phyloP scores from a whole-genome alignment of 2,888 invertebrate genomes.

The Agriopis leucophaearia region DNA sequence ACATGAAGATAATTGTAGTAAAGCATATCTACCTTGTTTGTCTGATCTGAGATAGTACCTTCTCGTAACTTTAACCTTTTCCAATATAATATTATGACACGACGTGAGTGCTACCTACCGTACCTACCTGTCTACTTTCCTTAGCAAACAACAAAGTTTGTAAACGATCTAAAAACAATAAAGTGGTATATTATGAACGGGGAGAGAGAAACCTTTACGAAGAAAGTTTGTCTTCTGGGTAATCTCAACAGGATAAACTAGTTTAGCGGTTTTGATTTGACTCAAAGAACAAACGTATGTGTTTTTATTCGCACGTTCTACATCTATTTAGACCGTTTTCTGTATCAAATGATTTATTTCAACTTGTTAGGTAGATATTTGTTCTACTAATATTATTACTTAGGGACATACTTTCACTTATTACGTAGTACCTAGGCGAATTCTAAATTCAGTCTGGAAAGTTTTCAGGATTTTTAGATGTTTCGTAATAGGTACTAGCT shows the following conservation, averaged over 20 bases:
- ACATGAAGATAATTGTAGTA: no score
- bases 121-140: conserved; percentile 4
- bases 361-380: not conserved
- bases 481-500: not conserved
- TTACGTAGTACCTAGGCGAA: no score
- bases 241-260: conserved; percentile 49
- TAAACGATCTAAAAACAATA: conserved; percentile 36
- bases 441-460: not conserved
- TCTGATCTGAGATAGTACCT: not conserved
- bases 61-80: conserved; percentile 17
- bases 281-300: conserved; percentile 23
- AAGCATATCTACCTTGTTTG: no score
- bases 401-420: not conserved
- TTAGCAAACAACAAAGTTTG: conserved; percentile 26
- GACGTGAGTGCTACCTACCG: not conserved
- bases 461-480: not conserved
- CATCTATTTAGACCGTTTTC: not conserved
- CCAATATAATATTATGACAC: conserved; percentile 18
- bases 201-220: conserved; percentile 30
- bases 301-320: not conserved
- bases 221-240: conserved; percentile 48
- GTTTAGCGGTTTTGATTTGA: conserved; percentile 43
- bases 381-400: not conserved
- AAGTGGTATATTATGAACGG: conserved; percentile 30
- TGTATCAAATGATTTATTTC: not conserved